These are phyloP conservation scores for Chironomus tepperi DNA, from an alignment of 1,140 invertebrate species.

Conservation along the genomic window DNA sequence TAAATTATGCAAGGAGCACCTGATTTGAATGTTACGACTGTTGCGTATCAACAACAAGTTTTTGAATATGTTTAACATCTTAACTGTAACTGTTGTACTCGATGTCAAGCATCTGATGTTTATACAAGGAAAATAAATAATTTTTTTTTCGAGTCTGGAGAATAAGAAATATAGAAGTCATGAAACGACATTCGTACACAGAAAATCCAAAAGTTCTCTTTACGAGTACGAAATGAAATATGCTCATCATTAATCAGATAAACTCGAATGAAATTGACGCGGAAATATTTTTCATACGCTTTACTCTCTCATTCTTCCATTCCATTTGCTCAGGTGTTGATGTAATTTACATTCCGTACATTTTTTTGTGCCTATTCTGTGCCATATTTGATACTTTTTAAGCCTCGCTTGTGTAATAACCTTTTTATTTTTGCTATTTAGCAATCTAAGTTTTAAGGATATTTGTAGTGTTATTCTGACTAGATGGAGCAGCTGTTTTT, in stretches of 20 bases:
- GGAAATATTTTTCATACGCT: constrained; percentile 7
- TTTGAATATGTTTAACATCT: constrained; percentile 5
- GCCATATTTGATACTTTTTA: neutral
- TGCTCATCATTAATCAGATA: constrained; percentile 12
- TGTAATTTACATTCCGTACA: neutral
- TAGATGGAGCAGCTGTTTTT: too few species aligned
- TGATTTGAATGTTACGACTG: constrained; percentile 13
- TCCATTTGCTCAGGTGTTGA: constrained; percentile 23
- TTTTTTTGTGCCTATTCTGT: neutral
- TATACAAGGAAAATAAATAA: too few species aligned
- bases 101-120: too few species aligned
- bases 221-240: neutral
- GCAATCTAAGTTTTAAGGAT: neutral
- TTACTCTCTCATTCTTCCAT: constrained; percentile 1
- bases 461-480: neutral
- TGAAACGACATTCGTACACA: too few species aligned
- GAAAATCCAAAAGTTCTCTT: too few species aligned
- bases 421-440: neutral
- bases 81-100: too few species aligned
- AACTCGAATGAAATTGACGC: constrained; percentile 21
- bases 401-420: neutral
- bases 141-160: too few species aligned
- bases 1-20: constrained; percentile 1
- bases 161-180: too few species aligned
- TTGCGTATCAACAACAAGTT: constrained; percentile 12